Conservation (phyloP, 2,888 invertebrate genomes). For the Ectemnius continuus region DNA sequence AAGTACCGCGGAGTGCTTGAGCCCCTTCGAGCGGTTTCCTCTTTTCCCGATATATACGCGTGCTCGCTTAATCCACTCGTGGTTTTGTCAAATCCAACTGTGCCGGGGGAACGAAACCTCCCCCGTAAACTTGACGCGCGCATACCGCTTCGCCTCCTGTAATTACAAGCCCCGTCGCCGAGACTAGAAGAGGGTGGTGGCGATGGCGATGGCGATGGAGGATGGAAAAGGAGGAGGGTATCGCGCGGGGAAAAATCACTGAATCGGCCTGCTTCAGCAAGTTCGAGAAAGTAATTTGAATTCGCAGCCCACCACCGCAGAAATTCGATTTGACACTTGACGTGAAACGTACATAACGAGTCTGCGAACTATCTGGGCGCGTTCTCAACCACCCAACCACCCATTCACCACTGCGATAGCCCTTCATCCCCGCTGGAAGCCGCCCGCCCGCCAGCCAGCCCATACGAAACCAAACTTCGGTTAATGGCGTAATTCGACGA, state of each 20-base stretch:
- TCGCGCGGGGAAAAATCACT: conserved; percentile 42
- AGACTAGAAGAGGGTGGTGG: background rate
- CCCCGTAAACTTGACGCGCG: conserved; percentile 33
- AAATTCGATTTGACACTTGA: conserved; percentile 64
- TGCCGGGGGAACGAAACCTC: conserved; percentile 9
- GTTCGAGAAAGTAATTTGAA: conserved; percentile 59
- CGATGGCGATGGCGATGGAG: too few relatives aligned
- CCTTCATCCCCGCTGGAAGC: conserved; percentile 9
- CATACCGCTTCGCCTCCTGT: conserved; percentile 29
- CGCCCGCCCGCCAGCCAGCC: too few relatives aligned
- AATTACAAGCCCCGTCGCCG: conserved; percentile 34
- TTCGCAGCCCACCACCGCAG: conserved; percentile 56
- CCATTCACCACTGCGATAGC: too few relatives aligned
- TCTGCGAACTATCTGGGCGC: conserved; percentile 56
- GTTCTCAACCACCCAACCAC: conserved; percentile 6
- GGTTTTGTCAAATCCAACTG: conserved; percentile 44
- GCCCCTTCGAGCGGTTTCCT: too few relatives aligned
- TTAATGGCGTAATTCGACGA: conserved; percentile 59
- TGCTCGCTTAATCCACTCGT: background rate
- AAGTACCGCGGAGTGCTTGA: too few relatives aligned
- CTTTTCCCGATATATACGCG: too few relatives aligned
- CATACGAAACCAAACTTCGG: conserved; percentile 47
- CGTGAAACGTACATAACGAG: conserved; percentile 63
- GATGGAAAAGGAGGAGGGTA: too few relatives aligned
- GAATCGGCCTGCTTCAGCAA: conserved; percentile 45